Evolutionary conservation across 2,797 vertebrate genomes (phyloP), one percentile per base, ranked within the genome.

Genomic region (Brachyalestes nurse): DNA sequence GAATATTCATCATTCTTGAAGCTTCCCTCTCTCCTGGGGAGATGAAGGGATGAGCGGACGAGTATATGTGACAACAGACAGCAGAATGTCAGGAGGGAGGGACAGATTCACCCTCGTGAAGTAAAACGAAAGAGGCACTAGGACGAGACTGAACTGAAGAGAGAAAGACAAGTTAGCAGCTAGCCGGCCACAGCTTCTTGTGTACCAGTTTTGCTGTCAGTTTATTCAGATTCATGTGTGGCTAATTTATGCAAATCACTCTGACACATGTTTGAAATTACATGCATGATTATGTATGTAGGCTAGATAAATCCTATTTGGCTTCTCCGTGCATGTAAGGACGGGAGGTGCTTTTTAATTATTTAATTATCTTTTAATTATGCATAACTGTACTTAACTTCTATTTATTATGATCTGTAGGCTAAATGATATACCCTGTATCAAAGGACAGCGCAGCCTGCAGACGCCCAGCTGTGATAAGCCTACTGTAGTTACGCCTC

Each of bases 311-410:
- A 49, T 70, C 66, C 66, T 49, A 69, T 47, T 69, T 69, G 23
- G 65, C 65, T 42, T n/a, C 38, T 67, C 6, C n/a, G 66, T 1
- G 10, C 8, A 14, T 23, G 40, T 19, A 67, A 47, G 17, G 9
- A 4, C 38, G 12, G 45, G 25, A 49, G 49, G 10, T 23, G 66
- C 42, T 49, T 69, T 70, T 49, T 49, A 70, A 70, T 70, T 70
- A 70, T 49, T 70, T 49, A 70, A 25, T 69, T 49, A 69, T 13
- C n/a, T 49, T 70, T 69, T 69, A 70, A 70, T 70, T 70, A 70
- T 70, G 66, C n/a, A 70, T 16, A 21, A 42, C 40, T 49, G 66
- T 70, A 21, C 23, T 49, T 70, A 49, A 49, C 66, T 70, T 70
- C 66, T 45, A 25, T 49, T 49, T 70, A 70, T 70, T 49, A 70